Conservation (phyloP, 2,888 invertebrate genomes). For the Drosophila kuntzei region DNA sequence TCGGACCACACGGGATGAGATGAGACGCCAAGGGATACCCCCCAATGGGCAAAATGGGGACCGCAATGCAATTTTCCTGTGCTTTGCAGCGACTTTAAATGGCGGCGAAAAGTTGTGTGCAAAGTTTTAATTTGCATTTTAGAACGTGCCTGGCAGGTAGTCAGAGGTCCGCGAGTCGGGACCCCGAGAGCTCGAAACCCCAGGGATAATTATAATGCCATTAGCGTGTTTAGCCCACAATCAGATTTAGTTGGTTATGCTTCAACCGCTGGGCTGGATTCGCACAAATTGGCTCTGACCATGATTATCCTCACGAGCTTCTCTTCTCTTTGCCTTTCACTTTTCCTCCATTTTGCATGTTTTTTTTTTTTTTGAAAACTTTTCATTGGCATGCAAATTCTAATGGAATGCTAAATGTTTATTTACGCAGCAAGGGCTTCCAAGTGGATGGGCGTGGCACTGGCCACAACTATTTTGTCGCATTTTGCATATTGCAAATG, state of each 20-base stretch:
- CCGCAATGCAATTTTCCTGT: constrained; percentile 71
- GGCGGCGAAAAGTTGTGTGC: constrained; percentile 59
- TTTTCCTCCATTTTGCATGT: not conserved
- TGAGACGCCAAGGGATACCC: constrained; percentile 3
- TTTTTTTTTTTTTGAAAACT: constrained; percentile 17
- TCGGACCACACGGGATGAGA: not conserved
- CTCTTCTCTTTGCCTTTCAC: constrained; percentile 1
- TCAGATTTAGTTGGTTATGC: constrained; percentile 63
- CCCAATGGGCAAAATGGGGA: constrained; percentile 6
- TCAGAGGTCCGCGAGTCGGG: constrained; percentile 9
- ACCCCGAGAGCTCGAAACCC: constrained; percentile 29
- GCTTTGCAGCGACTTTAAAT: constrained; percentile 65
- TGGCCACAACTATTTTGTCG: constrained; percentile 68
- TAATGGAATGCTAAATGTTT: constrained; percentile 79
- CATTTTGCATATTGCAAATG: constrained; percentile 75
- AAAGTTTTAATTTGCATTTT: constrained; percentile 75
- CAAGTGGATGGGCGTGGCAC: constrained; percentile 60
- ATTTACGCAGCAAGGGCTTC: constrained; percentile 64
- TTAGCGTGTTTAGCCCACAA: constrained; percentile 80
- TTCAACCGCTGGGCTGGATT: constrained; percentile 18
- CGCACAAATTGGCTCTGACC: constrained; percentile 65
- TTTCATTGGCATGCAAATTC: constrained; percentile 62
- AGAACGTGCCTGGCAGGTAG: constrained; percentile 46
- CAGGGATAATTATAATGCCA: constrained; percentile 80
- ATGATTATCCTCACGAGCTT: constrained; percentile 43